Base-by-base conservation (phyloP, 2,888 invertebrate genomes). In the Eupelmus urozonus region DNA sequence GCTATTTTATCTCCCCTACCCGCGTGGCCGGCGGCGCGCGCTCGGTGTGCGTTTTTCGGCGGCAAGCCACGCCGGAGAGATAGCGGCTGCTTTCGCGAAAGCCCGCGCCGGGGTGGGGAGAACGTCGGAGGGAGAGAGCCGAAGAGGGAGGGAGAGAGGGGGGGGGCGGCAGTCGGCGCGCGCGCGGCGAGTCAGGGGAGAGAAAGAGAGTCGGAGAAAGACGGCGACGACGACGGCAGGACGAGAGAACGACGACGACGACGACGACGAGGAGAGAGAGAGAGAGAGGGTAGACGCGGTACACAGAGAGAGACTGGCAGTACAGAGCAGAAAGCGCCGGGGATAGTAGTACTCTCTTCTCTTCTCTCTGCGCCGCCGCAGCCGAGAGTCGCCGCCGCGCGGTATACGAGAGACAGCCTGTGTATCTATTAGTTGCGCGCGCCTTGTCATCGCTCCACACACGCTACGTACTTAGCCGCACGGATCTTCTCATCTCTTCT, bases 351-450 rank as follows among this genome's bases (percentile, higher is more conserved):
- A n/a, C 55, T 55, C 63, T 70, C 65, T 62, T 74, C 57, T 71
- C n/a, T n/a, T 78, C n/a, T n/a, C 65, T 73, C 72, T 72, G 45
- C 76, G 76, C 20, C 73, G 73, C n/a, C n/a, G 67, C 67, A 67
- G 57, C 62, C 57, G 63, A 70, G 63, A 65, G 73, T 34, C 66
- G 66, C 20, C 53, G 73, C n/a, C n/a, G n/a, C n/a, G n/a, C 73
- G 69, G 49, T 70, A 51, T 65, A 62, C 78, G 70, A n/a, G n/a
- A n/a, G n/a, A n/a, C n/a, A n/a, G n/a, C n/a, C n/a, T n/a, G n/a
- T n/a, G n/a, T n/a, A n/a, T n/a, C n/a, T 51, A 67, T 67, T 77
- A 77, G 72, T 77, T 72, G 77, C 72, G 77, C 60, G 72, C 62
- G 77, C n/a, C n/a, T n/a, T n/a, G n/a, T n/a, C n/a, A n/a, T n/a